These are phyloP conservation scores for Quadroppia sp. DNA, from an alignment of 2,888 invertebrate genomes.

Conservation along the genomic window DNA sequence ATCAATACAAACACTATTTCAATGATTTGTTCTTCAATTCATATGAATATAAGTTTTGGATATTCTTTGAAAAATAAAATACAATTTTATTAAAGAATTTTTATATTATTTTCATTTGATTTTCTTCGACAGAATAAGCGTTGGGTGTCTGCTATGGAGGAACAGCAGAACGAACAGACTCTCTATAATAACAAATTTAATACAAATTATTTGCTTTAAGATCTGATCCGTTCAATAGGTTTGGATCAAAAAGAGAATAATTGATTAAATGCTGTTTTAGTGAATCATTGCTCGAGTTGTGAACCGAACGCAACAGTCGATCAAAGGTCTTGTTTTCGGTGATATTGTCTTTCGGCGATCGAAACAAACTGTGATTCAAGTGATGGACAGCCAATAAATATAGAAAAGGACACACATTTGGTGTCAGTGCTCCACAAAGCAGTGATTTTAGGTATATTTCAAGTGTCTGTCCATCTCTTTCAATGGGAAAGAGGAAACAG, in stretches of 20 bases:
- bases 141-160: too few relatives aligned
- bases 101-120: too few relatives aligned
- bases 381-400: conserved; percentile 35
- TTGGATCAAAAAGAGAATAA: conserved; percentile 33
- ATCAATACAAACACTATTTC: too few relatives aligned
- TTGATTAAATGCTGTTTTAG: conserved; percentile 33
- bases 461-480: conserved; percentile 28
- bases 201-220: neutral
- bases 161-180: too few relatives aligned
- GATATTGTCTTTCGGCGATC: neutral
- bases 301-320: conserved; percentile 34
- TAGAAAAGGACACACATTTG: conserved; percentile 13
- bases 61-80: too few relatives aligned
- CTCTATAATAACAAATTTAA: too few relatives aligned
- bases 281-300: conserved; percentile 29
- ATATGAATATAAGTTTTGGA: too few relatives aligned
- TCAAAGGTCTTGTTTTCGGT: conserved; percentile 19
- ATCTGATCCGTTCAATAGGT: neutral
- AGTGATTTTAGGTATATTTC: conserved; percentile 35
- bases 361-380: conserved; percentile 31
- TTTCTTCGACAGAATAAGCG: too few relatives aligned
- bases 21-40: too few relatives aligned
- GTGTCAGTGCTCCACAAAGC: conserved; percentile 22
- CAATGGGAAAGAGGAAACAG: conserved; percentile 34
- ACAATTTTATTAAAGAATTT: too few relatives aligned